phyloP scores from a whole-genome alignment of 2,113 vertebrate species.

The Gavia stellata region DNA sequence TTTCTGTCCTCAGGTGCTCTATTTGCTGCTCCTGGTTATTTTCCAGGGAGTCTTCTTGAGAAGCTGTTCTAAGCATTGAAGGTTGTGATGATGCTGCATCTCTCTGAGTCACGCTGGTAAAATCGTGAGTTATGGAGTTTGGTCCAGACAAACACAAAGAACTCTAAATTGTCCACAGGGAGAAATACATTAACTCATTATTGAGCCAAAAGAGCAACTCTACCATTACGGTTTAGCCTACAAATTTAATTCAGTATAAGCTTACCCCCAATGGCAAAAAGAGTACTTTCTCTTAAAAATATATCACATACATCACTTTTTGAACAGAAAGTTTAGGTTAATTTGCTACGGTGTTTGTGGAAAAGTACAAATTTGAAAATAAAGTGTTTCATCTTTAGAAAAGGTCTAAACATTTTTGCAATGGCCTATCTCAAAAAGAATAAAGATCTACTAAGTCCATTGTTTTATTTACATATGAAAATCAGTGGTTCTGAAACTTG shows the following conservation, averaged over 20 bases:
- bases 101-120: constrained; percentile 64
- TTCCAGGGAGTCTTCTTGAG: constrained; percentile 83
- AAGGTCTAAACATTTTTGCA: neutral
- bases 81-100: constrained; percentile 67
- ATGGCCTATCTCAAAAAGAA: neutral
- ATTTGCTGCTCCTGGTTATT: constrained; percentile 79
- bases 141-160: constrained; percentile 83
- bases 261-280: neutral
- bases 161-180: constrained; percentile 69
- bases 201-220: neutral
- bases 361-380: neutral
- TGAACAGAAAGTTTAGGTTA: neutral
- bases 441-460: neutral
- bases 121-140: constrained; percentile 78
- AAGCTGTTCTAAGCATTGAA: constrained; percentile 74
- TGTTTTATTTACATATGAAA: neutral
- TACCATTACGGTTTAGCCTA: neutral
- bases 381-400: neutral
- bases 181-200: neutral
- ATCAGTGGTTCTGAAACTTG: neutral
- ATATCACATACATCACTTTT: neutral
- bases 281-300: neutral
- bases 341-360: neutral
- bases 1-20: constrained; percentile 79
- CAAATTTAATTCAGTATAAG: neutral